Conservation (phyloP, 1,140 invertebrate genomes). For the Paracyclopina nana region DNA sequence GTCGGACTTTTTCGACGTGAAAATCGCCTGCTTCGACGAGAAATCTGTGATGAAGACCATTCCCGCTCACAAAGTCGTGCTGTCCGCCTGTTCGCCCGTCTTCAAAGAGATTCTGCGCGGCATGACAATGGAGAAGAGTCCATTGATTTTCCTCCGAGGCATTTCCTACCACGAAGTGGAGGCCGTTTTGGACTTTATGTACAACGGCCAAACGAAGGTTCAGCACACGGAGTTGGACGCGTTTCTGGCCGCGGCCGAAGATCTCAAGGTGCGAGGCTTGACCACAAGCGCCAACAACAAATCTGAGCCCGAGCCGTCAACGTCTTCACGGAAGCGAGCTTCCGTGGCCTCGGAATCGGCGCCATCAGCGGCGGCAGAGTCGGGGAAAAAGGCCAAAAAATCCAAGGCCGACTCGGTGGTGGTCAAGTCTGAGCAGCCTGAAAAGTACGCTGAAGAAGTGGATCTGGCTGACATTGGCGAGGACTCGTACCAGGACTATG, state of each 20-base stretch:
- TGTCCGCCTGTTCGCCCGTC: conserved; percentile 47
- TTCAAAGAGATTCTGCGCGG: conserved; percentile 30
- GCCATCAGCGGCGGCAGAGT: too few species aligned
- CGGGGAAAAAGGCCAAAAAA: too few species aligned
- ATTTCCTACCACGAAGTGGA: conserved; percentile 33
- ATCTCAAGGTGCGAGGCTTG: conserved; percentile 56
- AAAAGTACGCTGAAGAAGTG: too few species aligned
- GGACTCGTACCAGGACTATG: too few species aligned
- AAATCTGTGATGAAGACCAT: conserved; percentile 42
- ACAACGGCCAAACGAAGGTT: conserved; percentile 63
- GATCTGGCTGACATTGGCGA: too few species aligned
- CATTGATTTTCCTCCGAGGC: neutral
- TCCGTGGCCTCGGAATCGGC: too few species aligned
- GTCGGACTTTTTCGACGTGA: conserved; percentile 28
- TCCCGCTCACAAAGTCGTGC: conserved; percentile 46
- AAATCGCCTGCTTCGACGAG: conserved; percentile 42
- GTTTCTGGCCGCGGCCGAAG: conserved; percentile 59
- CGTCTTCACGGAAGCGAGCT: too few species aligned
- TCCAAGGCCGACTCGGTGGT: too few species aligned
- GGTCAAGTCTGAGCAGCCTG: too few species aligned
- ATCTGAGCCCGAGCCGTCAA: too few species aligned
- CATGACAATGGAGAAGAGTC: neutral
- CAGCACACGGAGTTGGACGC: conserved; percentile 54
- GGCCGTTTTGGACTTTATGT: conserved; percentile 62
- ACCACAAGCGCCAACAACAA: too few species aligned